phyloP scores from a whole-genome alignment of 2,888 invertebrate genomes.

The Morpho helenor region DNA sequence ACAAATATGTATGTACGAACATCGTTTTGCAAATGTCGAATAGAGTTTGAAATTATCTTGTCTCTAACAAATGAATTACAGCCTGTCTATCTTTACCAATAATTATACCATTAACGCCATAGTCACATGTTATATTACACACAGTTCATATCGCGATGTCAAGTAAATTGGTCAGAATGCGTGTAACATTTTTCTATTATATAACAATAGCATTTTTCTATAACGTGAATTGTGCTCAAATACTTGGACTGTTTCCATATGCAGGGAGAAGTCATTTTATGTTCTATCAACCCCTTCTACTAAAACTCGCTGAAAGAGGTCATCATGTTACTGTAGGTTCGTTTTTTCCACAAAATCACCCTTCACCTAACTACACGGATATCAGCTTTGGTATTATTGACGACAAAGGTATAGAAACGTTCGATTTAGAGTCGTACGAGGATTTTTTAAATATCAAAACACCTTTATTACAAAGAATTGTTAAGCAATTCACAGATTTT shows the following conservation, averaged over 20 bases:
- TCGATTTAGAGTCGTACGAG: constrained; percentile 51
- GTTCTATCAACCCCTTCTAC: constrained; percentile 77
- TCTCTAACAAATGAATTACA: no score
- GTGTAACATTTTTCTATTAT: no score
- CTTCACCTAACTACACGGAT: constrained; percentile 65
- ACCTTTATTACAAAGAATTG: neutral
- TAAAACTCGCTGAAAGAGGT: constrained; percentile 74
- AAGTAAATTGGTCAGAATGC: no score
- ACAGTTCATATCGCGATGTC: no score
- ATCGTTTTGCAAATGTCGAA: no score
- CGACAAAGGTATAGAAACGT: constrained; percentile 48
- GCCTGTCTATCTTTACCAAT: no score
- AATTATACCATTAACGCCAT: no score
- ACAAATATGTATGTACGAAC: no score
- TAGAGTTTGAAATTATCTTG: no score
- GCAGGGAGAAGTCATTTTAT: constrained; percentile 82
- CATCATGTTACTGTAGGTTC: constrained; percentile 81
- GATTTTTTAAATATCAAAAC: constrained; percentile 28
- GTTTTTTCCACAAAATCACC: constrained; percentile 74
- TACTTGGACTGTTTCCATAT: constrained; percentile 71
- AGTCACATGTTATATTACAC: no score
- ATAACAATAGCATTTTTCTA: no score
- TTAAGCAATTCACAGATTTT: neutral
- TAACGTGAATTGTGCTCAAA: constrained; percentile 44
- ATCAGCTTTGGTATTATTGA: constrained; percentile 63